These are phyloP conservation scores for Heliocidaris tuberculata DNA, from an alignment of 35 echinoderm and acorn worm species.

Conservation along the genomic window DNA sequence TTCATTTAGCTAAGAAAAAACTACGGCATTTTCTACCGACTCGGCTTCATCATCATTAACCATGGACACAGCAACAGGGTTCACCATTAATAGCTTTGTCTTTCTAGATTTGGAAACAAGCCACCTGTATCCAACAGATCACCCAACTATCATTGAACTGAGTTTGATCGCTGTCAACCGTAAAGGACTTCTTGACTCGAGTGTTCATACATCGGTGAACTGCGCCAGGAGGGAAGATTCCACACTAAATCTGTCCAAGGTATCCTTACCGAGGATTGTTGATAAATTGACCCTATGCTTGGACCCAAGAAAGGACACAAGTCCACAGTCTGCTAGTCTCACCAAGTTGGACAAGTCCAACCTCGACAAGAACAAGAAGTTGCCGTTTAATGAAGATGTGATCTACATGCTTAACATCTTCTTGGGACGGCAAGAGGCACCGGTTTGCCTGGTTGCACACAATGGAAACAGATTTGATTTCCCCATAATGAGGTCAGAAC, in stretches of 20 bases:
- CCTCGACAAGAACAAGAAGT: slow-evolving; percentile 42
- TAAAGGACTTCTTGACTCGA: slow-evolving; percentile 17
- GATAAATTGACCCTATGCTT: slow-evolving; percentile 83
- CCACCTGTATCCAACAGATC: slow-evolving; percentile 32
- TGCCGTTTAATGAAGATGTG: slow-evolving; percentile 48
- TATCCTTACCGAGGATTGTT: slow-evolving; percentile 55
- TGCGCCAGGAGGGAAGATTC: neutral
- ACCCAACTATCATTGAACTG: slow-evolving; percentile 81
- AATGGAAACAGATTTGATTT: slow-evolving; percentile 88
- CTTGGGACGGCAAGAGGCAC: slow-evolving; percentile 61
- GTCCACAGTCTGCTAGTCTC: slow-evolving; percentile 40
- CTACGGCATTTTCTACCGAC: neutral
- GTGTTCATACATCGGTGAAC: neutral
- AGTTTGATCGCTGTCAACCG: slow-evolving; percentile 78
- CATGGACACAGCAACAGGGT: neutral
- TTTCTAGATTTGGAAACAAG: slow-evolving; percentile 84
- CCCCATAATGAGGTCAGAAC: slow-evolving; percentile 62
- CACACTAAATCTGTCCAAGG: no score
- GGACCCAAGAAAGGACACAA: slow-evolving; percentile 67
- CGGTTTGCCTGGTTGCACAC: slow-evolving; percentile 90
- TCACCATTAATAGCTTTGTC: slow-evolving; percentile 70
- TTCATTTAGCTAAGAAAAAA: neutral
- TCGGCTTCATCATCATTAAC: neutral
- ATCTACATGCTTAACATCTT: slow-evolving; percentile 57
- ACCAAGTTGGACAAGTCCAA: slow-evolving; percentile 62